Evolutionary conservation across 1,140 invertebrate species (phyloP).

Genomic region (Battus philenor): DNA sequence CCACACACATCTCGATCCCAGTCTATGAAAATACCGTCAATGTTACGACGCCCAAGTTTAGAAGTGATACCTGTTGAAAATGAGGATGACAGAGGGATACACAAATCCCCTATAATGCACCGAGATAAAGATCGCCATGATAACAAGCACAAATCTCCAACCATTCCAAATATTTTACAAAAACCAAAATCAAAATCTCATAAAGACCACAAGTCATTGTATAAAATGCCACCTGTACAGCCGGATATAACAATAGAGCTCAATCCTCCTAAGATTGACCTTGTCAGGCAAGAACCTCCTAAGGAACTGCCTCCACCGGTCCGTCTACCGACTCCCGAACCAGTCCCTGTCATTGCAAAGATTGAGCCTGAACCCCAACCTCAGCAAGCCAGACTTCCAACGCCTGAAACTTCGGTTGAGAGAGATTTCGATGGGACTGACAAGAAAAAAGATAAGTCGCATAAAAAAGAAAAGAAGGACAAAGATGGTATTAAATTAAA

Average conservation of each 20-base stretch:
- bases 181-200: conserved; percentile 66
- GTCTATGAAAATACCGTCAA: conserved; percentile 65
- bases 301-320: conserved; percentile 28
- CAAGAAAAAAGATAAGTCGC: conserved; percentile 81
- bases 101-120: conserved; percentile 52
- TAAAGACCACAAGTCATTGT: conserved; percentile 67
- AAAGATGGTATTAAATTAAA: conserved; percentile 81
- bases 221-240: conserved; percentile 69
- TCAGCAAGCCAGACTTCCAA: conserved; percentile 23
- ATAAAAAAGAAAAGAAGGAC: conserved; percentile 83
- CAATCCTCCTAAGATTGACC: conserved; percentile 68
- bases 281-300: conserved; percentile 42
- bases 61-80: conserved; percentile 73
- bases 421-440: conserved; percentile 74
- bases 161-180: conserved; percentile 72
- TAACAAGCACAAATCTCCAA: conserved; percentile 62
- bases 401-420: conserved; percentile 46
- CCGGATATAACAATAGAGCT: conserved; percentile 73
- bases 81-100: conserved; percentile 57
- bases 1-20: conserved; percentile 75
- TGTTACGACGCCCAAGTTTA: conserved; percentile 70
- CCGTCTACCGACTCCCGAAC: conserved; percentile 23
- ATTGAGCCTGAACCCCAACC: conserved; percentile 29
- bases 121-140: conserved; percentile 67
- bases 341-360: conserved; percentile 19